Conservation (phyloP, 2,888 invertebrate genomes). For the Crossocerus cetratus region DNA sequence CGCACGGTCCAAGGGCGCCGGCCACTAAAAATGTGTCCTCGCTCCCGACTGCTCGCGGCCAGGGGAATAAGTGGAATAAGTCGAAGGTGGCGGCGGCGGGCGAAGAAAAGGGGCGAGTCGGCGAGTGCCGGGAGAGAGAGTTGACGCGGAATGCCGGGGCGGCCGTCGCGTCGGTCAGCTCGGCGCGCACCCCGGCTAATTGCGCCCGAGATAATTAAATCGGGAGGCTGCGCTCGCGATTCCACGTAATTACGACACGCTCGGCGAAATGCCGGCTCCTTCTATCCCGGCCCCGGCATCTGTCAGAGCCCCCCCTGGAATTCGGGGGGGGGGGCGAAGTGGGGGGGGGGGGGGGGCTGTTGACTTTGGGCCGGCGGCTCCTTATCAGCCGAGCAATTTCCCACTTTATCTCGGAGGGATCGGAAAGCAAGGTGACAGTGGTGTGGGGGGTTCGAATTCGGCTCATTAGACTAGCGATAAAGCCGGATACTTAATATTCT, state of each 20-base stretch:
- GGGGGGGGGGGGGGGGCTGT: no score
- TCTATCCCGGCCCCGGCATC: neutral
- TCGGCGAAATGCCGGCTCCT: constrained; percentile 27
- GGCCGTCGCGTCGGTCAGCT: constrained; percentile 3
- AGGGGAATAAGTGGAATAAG: no score
- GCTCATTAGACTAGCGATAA: no score
- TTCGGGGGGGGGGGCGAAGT: no score
- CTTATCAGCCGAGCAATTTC: neutral
- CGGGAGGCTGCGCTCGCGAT: constrained; percentile 40
- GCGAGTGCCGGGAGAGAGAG: constrained; percentile 18
- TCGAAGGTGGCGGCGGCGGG: no score
- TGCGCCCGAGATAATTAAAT: constrained; percentile 65
- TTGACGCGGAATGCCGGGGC: constrained; percentile 39
- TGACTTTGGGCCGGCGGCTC: no score
- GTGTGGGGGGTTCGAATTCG: no score
- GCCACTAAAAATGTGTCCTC: no score
- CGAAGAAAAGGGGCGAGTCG: neutral
- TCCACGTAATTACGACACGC: constrained; percentile 45
- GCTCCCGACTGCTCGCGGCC: no score
- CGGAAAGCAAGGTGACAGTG: neutral
- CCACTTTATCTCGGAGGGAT: neutral
- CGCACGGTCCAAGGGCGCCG: constrained; percentile 12
- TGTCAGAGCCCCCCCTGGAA: neutral
- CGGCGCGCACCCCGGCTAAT: constrained; percentile 45
- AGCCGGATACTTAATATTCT: no score